Evolutionary conservation across 2,797 vertebrate species (phyloP).

Genomic region (Atherinosoma microstoma): DNA sequence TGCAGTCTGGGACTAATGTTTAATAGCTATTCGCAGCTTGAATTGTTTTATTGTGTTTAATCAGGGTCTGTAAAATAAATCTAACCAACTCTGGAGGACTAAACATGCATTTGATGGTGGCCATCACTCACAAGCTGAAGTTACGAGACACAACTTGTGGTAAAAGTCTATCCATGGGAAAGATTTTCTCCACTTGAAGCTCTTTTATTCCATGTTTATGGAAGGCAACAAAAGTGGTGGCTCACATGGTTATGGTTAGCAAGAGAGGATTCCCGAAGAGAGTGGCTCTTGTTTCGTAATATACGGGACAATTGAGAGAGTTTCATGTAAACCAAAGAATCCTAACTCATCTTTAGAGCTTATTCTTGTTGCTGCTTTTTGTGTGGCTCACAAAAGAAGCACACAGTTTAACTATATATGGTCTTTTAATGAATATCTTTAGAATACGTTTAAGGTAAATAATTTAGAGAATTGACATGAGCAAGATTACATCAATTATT

Average conservation of each 20-base stretch:
- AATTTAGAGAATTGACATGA: no score
- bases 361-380: slow-evolving; percentile 3
- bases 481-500: no score
- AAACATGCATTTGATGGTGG: slow-evolving; percentile 42
- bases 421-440: no score
- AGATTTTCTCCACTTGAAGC: slow-evolving; percentile 43
- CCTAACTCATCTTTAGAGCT: slow-evolving; percentile 25
- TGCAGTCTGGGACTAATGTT: slow-evolving; percentile 17
- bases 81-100: slow-evolving; percentile 24
- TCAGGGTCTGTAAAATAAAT: slow-evolving; percentile 51
- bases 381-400: slow-evolving; percentile 16
- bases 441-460: no score
- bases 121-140: slow-evolving; percentile 47
- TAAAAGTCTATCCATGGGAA: slow-evolving; percentile 61
- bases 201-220: slow-evolving; percentile 56
- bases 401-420: no score
- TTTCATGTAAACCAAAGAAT: slow-evolving; percentile 32
- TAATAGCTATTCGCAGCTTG: slow-evolving; percentile 35
- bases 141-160: slow-evolving; percentile 53
- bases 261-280: slow-evolving; percentile 33
- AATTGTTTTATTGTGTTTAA: slow-evolving; percentile 53
- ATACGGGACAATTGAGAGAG: slow-evolving; percentile 29
- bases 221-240: slow-evolving; percentile 48
- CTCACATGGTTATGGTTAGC: slow-evolving; percentile 71
- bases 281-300: slow-evolving; percentile 48